Evolutionary conservation across 2,113 vertebrate genomes (phyloP).

Genomic region (Ceyx cyanopectus): DNA sequence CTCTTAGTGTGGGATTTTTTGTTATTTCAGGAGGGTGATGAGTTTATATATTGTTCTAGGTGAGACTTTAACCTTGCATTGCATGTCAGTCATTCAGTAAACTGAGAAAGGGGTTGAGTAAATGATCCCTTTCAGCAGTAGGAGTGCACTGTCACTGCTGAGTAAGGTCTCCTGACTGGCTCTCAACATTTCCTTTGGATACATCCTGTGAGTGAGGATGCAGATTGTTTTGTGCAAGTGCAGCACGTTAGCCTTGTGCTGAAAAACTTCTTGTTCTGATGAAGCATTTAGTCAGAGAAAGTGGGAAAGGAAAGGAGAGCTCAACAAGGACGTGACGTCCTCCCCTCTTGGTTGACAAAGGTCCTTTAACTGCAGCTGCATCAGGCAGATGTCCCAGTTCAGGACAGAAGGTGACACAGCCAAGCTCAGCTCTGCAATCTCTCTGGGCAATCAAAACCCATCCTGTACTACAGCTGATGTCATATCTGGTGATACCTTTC

Average conservation of each 20-base stretch:
- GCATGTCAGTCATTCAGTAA: neutral
- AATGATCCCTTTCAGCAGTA: neutral
- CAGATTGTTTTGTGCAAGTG: neutral
- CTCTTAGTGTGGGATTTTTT: neutral
- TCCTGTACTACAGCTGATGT: neutral
- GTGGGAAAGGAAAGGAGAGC: neutral
- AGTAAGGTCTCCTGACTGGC: slow-evolving; percentile 5
- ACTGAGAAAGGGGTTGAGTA: neutral
- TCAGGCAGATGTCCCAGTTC: neutral
- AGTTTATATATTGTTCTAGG: neutral
- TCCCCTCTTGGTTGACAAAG: neutral
- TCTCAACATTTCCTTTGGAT: neutral
- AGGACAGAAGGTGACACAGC: neutral
- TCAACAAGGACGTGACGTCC: neutral
- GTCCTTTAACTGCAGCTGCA: neutral
- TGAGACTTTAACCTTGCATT: neutral
- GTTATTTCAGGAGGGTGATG: neutral
- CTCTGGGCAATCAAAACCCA: neutral
- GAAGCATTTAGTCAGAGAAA: neutral
- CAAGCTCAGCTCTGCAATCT: neutral
- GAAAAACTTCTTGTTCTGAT: neutral
- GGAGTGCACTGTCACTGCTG: slow-evolving; percentile 2
- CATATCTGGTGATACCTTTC: neutral
- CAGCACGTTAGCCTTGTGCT: neutral
- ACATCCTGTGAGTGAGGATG: neutral